Evolutionary conservation across 2,888 invertebrate species (phyloP).

Genomic region (Patella depressa): DNA sequence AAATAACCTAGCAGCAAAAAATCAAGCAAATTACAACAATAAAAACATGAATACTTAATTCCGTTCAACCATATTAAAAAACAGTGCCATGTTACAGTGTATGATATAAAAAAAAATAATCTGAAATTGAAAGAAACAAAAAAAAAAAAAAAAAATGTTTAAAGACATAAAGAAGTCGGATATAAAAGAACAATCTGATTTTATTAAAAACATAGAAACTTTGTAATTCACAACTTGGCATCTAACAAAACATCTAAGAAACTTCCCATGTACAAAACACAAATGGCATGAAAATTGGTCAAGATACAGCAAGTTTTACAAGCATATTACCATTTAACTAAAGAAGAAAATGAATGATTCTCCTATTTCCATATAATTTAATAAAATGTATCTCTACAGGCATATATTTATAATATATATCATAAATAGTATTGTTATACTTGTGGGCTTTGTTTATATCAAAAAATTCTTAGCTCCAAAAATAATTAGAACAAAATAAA

Average conservation of each 20-base stretch:
- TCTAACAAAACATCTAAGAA: constrained; percentile 59
- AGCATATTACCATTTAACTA: constrained; percentile 27
- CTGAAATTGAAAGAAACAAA: too few relatives aligned
- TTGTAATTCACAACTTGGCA: constrained; percentile 48
- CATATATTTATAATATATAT: background rate
- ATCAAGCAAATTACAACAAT: constrained; percentile 26
- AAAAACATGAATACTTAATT: constrained; percentile 12
- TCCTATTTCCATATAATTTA: constrained; percentile 25
- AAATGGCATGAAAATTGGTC: constrained; percentile 56
- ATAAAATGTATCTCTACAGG: constrained; percentile 11
- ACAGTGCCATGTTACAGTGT: too few relatives aligned
- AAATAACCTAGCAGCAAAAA: constrained; percentile 40
- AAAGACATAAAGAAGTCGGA: constrained; percentile 11
- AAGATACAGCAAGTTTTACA: constrained; percentile 29
- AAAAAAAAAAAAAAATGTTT: too few relatives aligned
- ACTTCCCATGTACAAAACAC: constrained; percentile 61
- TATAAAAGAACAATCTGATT: constrained; percentile 49
- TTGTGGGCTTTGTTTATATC: constrained; percentile 7
- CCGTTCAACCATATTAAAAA: background rate
- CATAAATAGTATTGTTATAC: background rate
- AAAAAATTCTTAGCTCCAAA: constrained; percentile 36
- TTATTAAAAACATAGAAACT: constrained; percentile 62
- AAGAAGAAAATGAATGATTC: constrained; percentile 22
- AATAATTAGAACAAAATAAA: constrained; percentile 34
- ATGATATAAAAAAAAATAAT: too few relatives aligned